Conservation (phyloP, 2,113 vertebrate species). For the Hippocampus guttulatus region DNA sequence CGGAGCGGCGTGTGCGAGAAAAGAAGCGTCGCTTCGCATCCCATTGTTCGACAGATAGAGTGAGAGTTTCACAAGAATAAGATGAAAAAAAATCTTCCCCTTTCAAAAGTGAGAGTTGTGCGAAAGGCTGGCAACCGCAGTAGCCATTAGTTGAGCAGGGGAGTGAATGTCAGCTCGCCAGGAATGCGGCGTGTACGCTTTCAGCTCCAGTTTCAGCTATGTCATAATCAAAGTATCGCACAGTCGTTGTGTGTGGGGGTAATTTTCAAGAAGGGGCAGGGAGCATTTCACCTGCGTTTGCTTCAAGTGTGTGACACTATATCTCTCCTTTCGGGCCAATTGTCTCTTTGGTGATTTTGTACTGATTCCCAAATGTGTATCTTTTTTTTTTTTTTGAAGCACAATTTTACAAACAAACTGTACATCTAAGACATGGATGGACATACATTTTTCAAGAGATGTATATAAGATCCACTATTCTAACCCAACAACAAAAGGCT, state of each 20-base stretch:
- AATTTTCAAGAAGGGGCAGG: slow-evolving; percentile 16
- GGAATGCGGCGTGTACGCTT: slow-evolving; percentile 25
- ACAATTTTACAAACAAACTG: not conserved
- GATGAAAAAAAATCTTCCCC: not conserved
- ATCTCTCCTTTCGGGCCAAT: not conserved
- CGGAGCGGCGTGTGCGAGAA: slow-evolving; percentile 26
- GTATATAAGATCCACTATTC: too few species aligned
- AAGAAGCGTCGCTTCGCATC: slow-evolving; percentile 17
- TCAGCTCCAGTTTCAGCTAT: slow-evolving; percentile 21
- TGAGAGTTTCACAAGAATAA: not conserved
- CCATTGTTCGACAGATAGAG: not conserved
- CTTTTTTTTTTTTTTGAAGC: not conserved
- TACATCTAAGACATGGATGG: too few species aligned
- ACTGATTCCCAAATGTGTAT: not conserved
- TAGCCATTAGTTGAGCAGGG: slow-evolving; percentile 44
- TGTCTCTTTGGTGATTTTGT: not conserved
- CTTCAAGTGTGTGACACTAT: not conserved
- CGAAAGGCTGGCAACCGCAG: slow-evolving; percentile 9
- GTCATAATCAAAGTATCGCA: slow-evolving; percentile 4
- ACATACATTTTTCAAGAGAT: too few species aligned
- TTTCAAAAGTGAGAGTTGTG: not conserved
- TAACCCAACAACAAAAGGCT: too few species aligned
- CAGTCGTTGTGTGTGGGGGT: not conserved
- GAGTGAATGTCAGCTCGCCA: slow-evolving; percentile 43
- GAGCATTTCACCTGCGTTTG: slow-evolving; percentile 5